Evolutionary conservation across 2,113 vertebrate genomes (phyloP).

Genomic region (Patagioenas fasciata): DNA sequence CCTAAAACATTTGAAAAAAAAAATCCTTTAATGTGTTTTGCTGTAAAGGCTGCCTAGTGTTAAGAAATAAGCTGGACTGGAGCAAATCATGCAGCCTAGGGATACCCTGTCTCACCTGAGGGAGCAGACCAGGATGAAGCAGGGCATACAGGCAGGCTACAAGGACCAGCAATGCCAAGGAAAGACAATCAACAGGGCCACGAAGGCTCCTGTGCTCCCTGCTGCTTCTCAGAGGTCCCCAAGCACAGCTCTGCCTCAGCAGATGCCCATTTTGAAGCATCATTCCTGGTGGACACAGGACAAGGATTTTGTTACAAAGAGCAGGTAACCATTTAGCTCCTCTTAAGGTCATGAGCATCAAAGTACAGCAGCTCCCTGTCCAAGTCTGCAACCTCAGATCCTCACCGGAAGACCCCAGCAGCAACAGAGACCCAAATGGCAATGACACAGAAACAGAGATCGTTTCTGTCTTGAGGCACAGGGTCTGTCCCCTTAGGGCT

Average conservation of each 20-base stretch:
- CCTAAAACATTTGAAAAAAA: constrained; percentile 37
- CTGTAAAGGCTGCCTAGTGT: constrained; percentile 3
- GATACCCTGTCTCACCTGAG: neutral
- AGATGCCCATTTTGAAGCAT: neutral
- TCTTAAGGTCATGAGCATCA: neutral
- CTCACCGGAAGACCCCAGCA: neutral
- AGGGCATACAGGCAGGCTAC: neutral
- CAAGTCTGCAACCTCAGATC: neutral
- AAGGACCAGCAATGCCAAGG: neutral
- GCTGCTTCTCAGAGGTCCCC: neutral
- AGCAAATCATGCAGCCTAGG: constrained; percentile 27
- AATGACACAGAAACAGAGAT: neutral
- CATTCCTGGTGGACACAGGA: fast-evolving
- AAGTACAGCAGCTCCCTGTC: neutral
- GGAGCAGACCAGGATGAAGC: neutral
- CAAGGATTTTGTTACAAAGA: neutral
- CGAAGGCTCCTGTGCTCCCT: neutral
- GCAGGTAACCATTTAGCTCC: neutral
- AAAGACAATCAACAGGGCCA: neutral
- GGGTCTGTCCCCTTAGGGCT: neutral
- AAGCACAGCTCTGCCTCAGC: neutral
- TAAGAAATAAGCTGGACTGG: neutral
- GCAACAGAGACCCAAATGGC: neutral
- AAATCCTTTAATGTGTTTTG: constrained; percentile 20
- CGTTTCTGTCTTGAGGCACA: neutral